Base-by-base conservation (phyloP, 1,140 invertebrate genomes). In the Solen grandis region DNA sequence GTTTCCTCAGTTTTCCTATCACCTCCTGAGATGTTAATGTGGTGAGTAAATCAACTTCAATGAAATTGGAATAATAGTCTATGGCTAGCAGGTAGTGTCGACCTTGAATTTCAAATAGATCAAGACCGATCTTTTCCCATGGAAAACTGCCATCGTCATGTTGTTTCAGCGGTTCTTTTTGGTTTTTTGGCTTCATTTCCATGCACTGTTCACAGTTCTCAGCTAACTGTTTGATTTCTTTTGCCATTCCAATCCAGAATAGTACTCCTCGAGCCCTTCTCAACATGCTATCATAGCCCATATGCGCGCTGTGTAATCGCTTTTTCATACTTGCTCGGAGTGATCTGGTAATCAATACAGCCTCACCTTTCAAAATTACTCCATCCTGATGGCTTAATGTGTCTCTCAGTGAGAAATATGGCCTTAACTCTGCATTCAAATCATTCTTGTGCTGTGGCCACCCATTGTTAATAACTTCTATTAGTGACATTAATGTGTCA, bases 41-140 rank as follows among this genome's bases (percentile, higher is more conserved):
- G 29, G 35, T 59, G n/a, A 84, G 69, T 10, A 27, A 22, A 33
- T 75, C 57, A 31, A 92, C 95, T 86, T 95, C 94, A 36, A 82
- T 78, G 57, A 66, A 84, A 50, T 81, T 84, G 27, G 83, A 85
- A 31, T 68, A 85, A 25, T 82, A 75, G 59, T 89, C 88, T 22
- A 86, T 74, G 3, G 63, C 33, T n/a, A 87, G 63, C 2, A 89
- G 41, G 50, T 88, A 89, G 0, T 84, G 14, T 46, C 75, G 57
- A 14, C 81, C 79, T 50, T 75, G 33, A 14, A 85, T 60, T 41
- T 81, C 66, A 55, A 83, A 84, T 22, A 88, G 68, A 62, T 88
- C 87, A 5, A 63, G 46, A 5, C 86, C 82, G 14, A 89, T 36
- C 36, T 79, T 81, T 54, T 85, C 77, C 29, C 72, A 88, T 25